These are phyloP conservation scores for Zootermopsis nevadensis DNA, from an alignment of 2,888 invertebrate genomes.

Conservation along the genomic window DNA sequence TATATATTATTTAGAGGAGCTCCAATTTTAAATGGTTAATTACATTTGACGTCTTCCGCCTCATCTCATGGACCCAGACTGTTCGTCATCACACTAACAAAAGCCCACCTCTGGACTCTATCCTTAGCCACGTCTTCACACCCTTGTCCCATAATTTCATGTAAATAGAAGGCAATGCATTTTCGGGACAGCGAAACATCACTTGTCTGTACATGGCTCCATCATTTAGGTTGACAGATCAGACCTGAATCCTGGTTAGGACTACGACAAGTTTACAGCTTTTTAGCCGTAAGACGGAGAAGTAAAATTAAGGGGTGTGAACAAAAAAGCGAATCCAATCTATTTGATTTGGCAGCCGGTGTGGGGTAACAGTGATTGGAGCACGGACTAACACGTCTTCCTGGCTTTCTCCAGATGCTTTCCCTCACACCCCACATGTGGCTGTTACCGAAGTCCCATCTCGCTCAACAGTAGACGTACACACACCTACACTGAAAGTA, in stretches of 20 bases:
- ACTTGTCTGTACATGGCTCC: not conserved
- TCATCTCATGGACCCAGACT: no score
- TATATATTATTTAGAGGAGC: no score
- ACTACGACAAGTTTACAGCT: not conserved
- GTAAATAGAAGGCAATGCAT: not conserved
- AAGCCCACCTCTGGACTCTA: no score
- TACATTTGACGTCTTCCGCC: no score
- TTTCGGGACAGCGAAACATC: not conserved
- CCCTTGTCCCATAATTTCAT: no score
- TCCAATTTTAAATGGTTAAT: no score
- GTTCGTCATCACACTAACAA: no score
- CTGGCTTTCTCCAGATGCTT: not conserved
- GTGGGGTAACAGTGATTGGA: conserved; percentile 47
- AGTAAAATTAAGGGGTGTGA: not conserved
- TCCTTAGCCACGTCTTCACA: no score
- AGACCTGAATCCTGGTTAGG: not conserved
- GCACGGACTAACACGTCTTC: not conserved
- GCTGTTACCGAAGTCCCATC: not conserved
- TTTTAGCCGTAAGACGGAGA: conserved; percentile 7
- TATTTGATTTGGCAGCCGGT: conserved; percentile 49
- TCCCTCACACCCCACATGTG: not conserved
- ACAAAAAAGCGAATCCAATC: conserved; percentile 46
- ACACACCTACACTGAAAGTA: not conserved
- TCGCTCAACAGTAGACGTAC: conserved; percentile 1
- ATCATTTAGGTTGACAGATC: not conserved